Conservation (phyloP, 2,888 invertebrate genomes). For the Dasysyrphus albostriatus region DNA sequence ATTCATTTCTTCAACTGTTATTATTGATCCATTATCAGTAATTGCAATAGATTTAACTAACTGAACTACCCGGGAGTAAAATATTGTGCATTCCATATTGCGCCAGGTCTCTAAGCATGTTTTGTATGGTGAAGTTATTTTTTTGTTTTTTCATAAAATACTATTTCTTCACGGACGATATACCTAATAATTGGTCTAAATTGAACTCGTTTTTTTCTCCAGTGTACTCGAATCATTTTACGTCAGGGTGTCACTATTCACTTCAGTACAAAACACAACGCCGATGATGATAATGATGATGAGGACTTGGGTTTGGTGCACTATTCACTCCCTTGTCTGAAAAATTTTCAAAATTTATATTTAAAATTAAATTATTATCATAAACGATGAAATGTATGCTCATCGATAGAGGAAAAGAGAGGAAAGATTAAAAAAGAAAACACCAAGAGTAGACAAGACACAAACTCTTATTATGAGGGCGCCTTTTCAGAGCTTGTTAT, state of each 20-base stretch:
- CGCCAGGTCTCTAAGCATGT: too few relatives aligned
- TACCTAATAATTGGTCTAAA: too few relatives aligned
- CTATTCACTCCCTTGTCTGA: conserved; percentile 66
- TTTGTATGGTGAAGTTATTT: too few relatives aligned
- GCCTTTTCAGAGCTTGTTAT: conserved; percentile 61
- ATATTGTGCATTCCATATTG: too few relatives aligned
- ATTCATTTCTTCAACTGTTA: too few relatives aligned
- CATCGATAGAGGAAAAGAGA: background rate
- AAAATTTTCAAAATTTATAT: conserved; percentile 51
- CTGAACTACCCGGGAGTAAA: too few relatives aligned
- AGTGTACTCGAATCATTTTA: background rate
- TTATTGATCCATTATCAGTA: too few relatives aligned
- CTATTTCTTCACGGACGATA: too few relatives aligned
- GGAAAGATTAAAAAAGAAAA: conserved; percentile 26
- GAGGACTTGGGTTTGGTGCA: conserved; percentile 38
- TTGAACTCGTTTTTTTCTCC: background rate
- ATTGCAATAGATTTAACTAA: too few relatives aligned
- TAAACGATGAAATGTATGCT: conserved; percentile 4
- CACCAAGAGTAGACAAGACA: conserved; percentile 28
- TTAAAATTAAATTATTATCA: conserved; percentile 65
- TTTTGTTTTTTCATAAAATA: too few relatives aligned
- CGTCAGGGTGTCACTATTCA: background rate
- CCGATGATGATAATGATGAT: background rate
- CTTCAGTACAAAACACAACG: background rate
- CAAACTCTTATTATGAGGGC: conserved; percentile 55